Evolutionary conservation across 2,797 vertebrate species (phyloP), one percentile per base, ranked within the genome.

Genomic region (Vireo griseus): DNA sequence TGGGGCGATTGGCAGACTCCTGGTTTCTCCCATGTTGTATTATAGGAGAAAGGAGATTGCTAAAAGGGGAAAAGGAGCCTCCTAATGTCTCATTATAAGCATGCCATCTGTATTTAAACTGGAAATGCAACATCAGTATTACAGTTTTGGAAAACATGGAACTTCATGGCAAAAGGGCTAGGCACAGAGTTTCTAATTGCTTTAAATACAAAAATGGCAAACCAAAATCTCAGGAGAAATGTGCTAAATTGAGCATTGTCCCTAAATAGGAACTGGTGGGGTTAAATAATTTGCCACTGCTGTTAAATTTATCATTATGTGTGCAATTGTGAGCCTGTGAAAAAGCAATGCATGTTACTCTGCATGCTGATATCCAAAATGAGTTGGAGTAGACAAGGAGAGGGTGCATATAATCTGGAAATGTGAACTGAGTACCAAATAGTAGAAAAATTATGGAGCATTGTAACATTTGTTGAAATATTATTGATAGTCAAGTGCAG

Each of bases 401-500:
- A 83, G 40, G 68, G 89, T 92, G 84, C 21, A n/a, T 87, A 58
- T 57, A 67, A 22, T 82, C 84, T 76, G 51, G 45, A 92, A 85
- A 87, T 92, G 89, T 16, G 1, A 93, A 87, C 80, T 72, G 83
- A 87, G 86, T 93, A 71, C 44, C 63, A 94, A 96, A 37, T 63
- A 74, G 80, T 47, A 83, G 57, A 83, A 93, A 80, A 90, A 95
- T 71, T 59, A 57, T 12, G 45, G 72, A 91, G 35, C 72, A 74
- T 90, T 65, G 77, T 93, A 91, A 91, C 39, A 25, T 92, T 82
- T 13, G 16, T 94, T 85, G 81, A 82, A 95, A 68, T 92, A 54
- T 37, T 93, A 86, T 80, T 92, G 67, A 75, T 92, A 91, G 67
- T 94, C 45, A 63, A 94, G 84, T 94, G 78, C 61, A 77, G 86